These are phyloP conservation scores for Felis catus DNA, from an alignment of 2,113 vertebrate genomes.

Conservation along the genomic window DNA sequence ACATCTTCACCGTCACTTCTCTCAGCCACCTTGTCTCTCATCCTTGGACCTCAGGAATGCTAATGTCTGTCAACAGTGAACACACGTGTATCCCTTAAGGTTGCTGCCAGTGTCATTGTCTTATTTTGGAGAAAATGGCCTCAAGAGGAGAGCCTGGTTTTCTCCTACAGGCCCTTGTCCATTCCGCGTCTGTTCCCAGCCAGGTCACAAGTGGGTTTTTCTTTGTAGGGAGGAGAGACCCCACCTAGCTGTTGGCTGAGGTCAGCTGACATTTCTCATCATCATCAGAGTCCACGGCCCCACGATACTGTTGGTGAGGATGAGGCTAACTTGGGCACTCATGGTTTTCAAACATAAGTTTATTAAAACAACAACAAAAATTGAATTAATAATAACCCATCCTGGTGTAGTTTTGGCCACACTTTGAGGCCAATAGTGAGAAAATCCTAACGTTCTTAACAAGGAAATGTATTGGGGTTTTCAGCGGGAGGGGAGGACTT, in stretches of 20 bases:
- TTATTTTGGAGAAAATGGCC: not conserved
- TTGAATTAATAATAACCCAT: not conserved
- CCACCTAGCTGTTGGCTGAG: not conserved
- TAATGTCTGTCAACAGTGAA: not conserved
- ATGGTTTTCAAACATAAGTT: constrained; percentile 1
- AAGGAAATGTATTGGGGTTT: not conserved
- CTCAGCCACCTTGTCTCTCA: not conserved
- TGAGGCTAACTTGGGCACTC: not conserved
- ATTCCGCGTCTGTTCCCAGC: not conserved
- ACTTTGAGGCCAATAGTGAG: not conserved
- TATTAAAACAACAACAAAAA: constrained; percentile 9
- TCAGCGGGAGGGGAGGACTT: not conserved
- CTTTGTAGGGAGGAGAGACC: not conserved
- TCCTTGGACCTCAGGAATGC: not conserved
- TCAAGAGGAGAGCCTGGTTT: not conserved
- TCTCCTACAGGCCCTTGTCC: not conserved
- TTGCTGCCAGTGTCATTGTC: not conserved
- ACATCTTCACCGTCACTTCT: not conserved
- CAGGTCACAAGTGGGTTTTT: not conserved
- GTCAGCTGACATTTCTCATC: not conserved
- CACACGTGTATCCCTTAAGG: not conserved
- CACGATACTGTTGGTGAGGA: not conserved
- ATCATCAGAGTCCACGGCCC: not conserved
- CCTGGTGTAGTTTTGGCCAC: not conserved
- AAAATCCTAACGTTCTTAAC: not conserved